phyloP scores from a whole-genome alignment of 2,113 vertebrate genomes.

The Chinchilla lanigera region DNA sequence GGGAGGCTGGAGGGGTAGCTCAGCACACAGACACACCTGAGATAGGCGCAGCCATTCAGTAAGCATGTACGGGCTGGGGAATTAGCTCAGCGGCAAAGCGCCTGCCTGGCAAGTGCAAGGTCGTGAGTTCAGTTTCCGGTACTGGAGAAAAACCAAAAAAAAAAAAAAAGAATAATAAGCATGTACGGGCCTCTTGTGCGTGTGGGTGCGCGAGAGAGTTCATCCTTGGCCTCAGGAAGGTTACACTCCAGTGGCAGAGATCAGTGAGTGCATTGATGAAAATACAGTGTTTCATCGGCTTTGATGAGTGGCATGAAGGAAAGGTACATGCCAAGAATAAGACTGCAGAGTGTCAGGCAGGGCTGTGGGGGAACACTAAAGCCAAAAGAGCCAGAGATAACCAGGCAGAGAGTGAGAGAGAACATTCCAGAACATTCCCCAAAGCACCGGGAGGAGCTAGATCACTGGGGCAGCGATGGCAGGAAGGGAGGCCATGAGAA shows the following conservation, averaged over 20 bases:
- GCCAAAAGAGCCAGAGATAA: not conserved
- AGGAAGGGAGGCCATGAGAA: not conserved
- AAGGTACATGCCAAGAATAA: not conserved
- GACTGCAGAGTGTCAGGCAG: not conserved
- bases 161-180: no score
- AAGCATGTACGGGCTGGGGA: no score
- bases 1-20: not conserved
- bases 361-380: not conserved
- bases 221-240: not conserved
- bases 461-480: no score
- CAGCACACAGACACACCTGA: not conserved
- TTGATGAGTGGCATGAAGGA: not conserved
- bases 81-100: no score
- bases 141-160: no score
- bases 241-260: not conserved
- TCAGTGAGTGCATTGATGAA: fast-evolving
- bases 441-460: not conserved
- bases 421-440: not conserved
- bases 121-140: no score
- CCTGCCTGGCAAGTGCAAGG: no score
- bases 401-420: not conserved
- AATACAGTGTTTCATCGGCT: not conserved
- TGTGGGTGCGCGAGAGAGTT: not conserved
- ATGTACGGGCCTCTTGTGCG: no score
- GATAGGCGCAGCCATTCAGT: not conserved